These are phyloP conservation scores for Clytia hemisphaerica DNA, from an alignment of 30 jellyfish, hydroid and myxozoan species.

Conservation along the genomic window DNA sequence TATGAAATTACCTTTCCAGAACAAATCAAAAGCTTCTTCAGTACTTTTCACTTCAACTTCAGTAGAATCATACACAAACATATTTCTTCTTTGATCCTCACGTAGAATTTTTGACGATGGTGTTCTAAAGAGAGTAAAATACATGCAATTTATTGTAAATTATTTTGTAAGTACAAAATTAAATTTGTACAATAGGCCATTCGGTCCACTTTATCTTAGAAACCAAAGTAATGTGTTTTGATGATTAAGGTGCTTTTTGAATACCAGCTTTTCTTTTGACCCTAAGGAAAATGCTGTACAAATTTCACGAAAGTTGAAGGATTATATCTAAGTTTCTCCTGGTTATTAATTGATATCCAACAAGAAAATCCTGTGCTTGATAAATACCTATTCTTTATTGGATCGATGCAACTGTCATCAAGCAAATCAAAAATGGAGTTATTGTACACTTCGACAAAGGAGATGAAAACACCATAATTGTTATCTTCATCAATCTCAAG, in stretches of 20 bases:
- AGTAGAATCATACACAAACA: slow-evolving; percentile 68
- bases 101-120: slow-evolving; percentile 77
- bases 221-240: no score
- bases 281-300: no score
- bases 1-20: slow-evolving; percentile 63
- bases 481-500: slow-evolving; percentile 75
- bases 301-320: no score
- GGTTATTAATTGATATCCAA: no score
- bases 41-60: slow-evolving; percentile 89
- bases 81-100: slow-evolving; percentile 59
- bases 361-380: slow-evolving; percentile 14
- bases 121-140: no score
- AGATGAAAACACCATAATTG: slow-evolving; percentile 65
- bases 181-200: no score
- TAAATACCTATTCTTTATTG: slow-evolving; percentile 38
- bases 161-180: no score
- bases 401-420: slow-evolving; percentile 53
- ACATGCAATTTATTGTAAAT: no score
- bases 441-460: slow-evolving; percentile 86
- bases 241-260: no score
- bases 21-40: slow-evolving; percentile 92
- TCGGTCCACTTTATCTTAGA: no score
- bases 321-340: no score
- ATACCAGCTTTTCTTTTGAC: no score
- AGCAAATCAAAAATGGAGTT: slow-evolving; percentile 75